Evolutionary conservation across 2,113 vertebrate genomes (phyloP).

Genomic region (Neotragus pygmaeus): DNA sequence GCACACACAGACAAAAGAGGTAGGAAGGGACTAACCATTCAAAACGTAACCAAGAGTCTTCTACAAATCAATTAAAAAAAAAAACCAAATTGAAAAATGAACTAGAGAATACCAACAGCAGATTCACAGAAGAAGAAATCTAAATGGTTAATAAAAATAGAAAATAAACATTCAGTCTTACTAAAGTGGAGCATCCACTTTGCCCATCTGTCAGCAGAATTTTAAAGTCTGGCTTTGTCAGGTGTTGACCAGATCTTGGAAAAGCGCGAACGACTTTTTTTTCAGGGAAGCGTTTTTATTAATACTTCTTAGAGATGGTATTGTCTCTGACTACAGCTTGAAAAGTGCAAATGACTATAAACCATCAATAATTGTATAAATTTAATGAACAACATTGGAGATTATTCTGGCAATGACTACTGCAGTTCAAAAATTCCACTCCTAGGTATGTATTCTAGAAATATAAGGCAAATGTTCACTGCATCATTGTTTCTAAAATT

Average conservation of each 20-base stretch:
- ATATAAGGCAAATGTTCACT: not conserved
- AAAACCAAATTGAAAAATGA: not conserved
- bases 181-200: not conserved
- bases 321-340: not conserved
- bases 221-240: not conserved
- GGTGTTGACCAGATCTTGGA: not conserved
- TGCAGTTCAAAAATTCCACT: not conserved
- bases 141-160: not conserved
- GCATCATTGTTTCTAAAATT: conserved; percentile 13
- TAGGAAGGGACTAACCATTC: not conserved
- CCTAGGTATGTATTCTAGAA: not conserved
- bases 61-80: not conserved
- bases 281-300: not conserved
- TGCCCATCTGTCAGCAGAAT: not conserved
- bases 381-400: not conserved
- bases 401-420: not conserved
- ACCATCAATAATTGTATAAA: not conserved
- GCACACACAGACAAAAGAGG: not conserved
- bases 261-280: not conserved
- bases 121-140: conserved; percentile 6
- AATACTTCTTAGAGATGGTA: not conserved
- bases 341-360: not conserved
- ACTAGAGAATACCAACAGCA: not conserved
- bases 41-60: not conserved
- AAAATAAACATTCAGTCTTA: not conserved